Percentiles rank a stretch among this genome's conserved stretches.
Conservation (phyloP, 2,797 vertebrate species). For the Sebastes oblongus region DNA sequence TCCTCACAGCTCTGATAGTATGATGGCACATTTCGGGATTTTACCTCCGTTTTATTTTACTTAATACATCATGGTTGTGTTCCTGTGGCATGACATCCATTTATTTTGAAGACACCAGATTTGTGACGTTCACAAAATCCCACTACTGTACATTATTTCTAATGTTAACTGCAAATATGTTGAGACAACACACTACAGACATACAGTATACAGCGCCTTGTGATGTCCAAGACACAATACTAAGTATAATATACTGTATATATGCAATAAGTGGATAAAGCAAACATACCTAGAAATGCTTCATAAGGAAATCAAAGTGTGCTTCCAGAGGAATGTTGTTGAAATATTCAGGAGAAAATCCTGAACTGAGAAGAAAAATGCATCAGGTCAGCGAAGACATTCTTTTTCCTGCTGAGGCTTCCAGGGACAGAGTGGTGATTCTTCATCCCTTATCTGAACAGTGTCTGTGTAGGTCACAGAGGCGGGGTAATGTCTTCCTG, state of each 20-base stretch:
- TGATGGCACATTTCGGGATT: neutral
- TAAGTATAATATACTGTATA: neutral
- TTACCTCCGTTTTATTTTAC: too few species aligned
- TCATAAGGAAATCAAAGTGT: neutral
- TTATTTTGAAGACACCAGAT: neutral
- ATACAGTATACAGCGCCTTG: too few species aligned
- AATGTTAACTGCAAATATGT: neutral
- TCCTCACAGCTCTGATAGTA: too few species aligned
- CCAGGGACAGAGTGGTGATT: slow-evolving; percentile 47
- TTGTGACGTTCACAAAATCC: neutral
- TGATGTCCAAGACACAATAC: neutral
- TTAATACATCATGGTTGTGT: neutral
- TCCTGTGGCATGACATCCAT: neutral
- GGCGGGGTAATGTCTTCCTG: slow-evolving; percentile 66
- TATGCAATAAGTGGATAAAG: neutral
- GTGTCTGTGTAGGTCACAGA: slow-evolving; percentile 59
- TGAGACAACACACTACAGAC: neutral
- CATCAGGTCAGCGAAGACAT: slow-evolving; percentile 27
- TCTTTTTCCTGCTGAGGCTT: slow-evolving; percentile 8
- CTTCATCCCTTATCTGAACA: slow-evolving; percentile 66
- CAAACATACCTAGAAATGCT: neutral
- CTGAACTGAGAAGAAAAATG: neutral
- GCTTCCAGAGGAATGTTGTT: neutral
- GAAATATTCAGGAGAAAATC: neutral
- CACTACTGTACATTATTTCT: neutral